These are phyloP conservation scores for Nettapus auritus DNA, from an alignment of 2,113 vertebrate genomes.

Conservation along the genomic window DNA sequence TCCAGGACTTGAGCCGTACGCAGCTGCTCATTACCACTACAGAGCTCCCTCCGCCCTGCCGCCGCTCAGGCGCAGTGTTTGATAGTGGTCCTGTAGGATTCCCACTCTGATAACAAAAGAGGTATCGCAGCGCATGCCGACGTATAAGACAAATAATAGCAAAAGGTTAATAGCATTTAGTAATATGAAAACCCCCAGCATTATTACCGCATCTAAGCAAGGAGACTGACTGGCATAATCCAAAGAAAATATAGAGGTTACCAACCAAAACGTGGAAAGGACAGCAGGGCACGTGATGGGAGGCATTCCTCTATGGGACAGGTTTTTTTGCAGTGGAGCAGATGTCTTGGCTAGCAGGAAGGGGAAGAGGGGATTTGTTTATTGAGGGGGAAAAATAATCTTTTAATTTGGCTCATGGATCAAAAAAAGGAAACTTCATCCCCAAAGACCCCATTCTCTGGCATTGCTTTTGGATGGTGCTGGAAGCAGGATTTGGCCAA, in stretches of 20 bases:
- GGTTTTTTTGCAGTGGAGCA: background rate
- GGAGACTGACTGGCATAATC: background rate
- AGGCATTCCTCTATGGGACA: background rate
- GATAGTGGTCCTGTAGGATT: background rate
- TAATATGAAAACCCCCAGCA: background rate
- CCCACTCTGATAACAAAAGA: background rate
- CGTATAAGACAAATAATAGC: background rate
- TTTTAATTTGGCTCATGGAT: conserved; percentile 5
- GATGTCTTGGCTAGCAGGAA: background rate
- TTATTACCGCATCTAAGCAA: background rate
- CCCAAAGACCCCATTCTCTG: fast-evolving
- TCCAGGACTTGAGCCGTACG: background rate
- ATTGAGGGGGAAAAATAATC: conserved; percentile 13
- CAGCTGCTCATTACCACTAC: background rate
- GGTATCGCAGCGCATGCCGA: background rate
- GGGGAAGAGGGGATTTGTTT: background rate
- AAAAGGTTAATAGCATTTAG: background rate
- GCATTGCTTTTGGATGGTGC: background rate
- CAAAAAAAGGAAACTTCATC: background rate
- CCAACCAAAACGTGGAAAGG: background rate
- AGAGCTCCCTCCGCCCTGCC: background rate
- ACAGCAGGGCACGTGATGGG: background rate
- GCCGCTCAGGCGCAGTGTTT: fast-evolving
- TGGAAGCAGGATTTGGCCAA: background rate
- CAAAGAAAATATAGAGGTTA: background rate